A percentile compares a stretch with the other conserved stretches of the same genome.
Conservation (phyloP, 1,140 invertebrate species). For the Oscheius sp. region DNA sequence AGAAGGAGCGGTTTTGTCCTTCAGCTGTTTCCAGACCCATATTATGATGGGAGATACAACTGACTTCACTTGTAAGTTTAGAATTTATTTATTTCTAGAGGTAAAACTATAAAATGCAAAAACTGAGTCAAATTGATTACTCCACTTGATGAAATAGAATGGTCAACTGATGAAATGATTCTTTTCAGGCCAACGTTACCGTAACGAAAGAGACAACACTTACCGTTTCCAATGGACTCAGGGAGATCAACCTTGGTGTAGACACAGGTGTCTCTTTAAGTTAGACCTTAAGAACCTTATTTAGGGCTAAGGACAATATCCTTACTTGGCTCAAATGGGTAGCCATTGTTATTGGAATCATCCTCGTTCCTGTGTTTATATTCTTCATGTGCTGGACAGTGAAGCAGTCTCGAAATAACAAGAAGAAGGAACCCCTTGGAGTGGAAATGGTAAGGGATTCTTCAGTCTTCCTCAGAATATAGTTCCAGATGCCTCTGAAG, state of each 20-base stretch:
- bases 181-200: slow-evolving; percentile 11
- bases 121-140: neutral
- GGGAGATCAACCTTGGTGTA: slow-evolving; percentile 33
- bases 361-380: slow-evolving; percentile 14
- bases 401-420: neutral
- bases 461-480: too few relatives aligned
- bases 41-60: slow-evolving; percentile 27
- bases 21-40: slow-evolving; percentile 37
- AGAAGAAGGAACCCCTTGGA: neutral
- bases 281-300: too few relatives aligned
- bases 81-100: too few relatives aligned
- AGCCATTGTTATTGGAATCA: slow-evolving; percentile 23
- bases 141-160: neutral
- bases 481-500: neutral
- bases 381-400: slow-evolving; percentile 17
- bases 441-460: neutral
- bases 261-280: too few relatives aligned
- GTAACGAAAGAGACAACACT: neutral
- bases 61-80: slow-evolving; percentile 27
- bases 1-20: slow-evolving; percentile 28
- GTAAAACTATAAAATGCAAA: neutral
- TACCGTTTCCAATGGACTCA: slow-evolving; percentile 36
- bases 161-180: neutral
- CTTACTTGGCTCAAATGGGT: slow-evolving; percentile 24
- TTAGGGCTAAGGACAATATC: slow-evolving; percentile 37